Base-by-base conservation (phyloP, 2,797 vertebrate species). In the Ptychadena robeensis region DNA sequence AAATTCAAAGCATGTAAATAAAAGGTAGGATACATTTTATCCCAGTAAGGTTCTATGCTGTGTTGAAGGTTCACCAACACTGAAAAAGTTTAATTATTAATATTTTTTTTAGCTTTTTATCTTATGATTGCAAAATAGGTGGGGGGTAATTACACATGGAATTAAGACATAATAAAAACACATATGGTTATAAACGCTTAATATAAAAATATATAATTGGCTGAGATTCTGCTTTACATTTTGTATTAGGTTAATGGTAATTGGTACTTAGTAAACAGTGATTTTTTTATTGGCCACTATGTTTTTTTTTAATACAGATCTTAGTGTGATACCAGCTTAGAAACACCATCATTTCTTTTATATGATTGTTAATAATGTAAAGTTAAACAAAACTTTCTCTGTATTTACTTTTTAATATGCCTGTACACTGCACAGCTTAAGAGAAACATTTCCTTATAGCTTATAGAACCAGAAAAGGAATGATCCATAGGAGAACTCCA, bases 391-490 rank as follows among this genome's bases (percentile, higher is more conserved):
- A 53, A 53, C 3, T 5, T 1, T 22, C 4, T 1, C 18, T 1
- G 6, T 8, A 25, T 11, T 32, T 44, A 6, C 8, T 30, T 6
- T 53, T 73, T n/a, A 31, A 18, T 35, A 28, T 1, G 22, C 12
- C 18, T 61, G 59, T 25, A 59, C 25, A 8, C 25, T 59, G 57
- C 8, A 7, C 57, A 27, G 22, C 9, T n/a, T 37, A 68, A 68
- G n/a, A 38, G 35, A 37, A 69, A 69, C 22, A 40, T 28, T 61
- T 61, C 27, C n/a, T 2, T 38, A 38, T 37, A 31, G 25, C 35
- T 25, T 63, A 12, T 67, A 53, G 18, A 44, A 71, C 44, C 44
- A 18, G 28, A 28, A 68, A 66, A 38, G 22, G 27, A 79, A 73
- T 30, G 57, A 66, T n/a, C 34, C 53, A 37, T 30, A 57, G n/a